Evolutionary conservation across 1,140 invertebrate genomes (phyloP), one percentile per base, ranked within the genome.

Genomic region (Lepidotrigona ventralis): DNA sequence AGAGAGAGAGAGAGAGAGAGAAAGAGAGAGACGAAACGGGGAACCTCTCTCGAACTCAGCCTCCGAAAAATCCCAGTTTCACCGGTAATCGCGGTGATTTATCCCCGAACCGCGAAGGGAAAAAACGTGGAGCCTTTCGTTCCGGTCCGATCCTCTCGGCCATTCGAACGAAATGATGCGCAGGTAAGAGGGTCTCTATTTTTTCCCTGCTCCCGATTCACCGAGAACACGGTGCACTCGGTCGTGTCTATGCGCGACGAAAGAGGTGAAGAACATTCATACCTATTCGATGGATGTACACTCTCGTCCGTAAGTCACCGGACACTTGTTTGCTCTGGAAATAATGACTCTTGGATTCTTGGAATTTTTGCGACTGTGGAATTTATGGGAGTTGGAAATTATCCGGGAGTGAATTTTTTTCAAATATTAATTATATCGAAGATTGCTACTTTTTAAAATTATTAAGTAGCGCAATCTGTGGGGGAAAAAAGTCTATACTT

Each of bases 111-210:
- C n/a, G 39, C 51, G 56, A 51, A 39, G 51, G 23, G 66, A 39
- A 77, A 85, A 75, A 85, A 82, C 77, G 60, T 66, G 46, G 63
- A 72, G 53, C 6, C 17, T 76, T 53, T 71, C 60, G 68, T 56
- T 63, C 53, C 58, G 66, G 23, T 58, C 33, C 46, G 70, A 19
- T 88, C 84, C 86, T 87, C 84, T 79, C 88, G 88, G 29, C 88
- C 76, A 91, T 92, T 93, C 86, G 89, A 88, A 92, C 84, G 91
- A 93, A 92, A 92, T 90, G 92, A 92, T 92, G 92, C 90, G 89
- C 88, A 90, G 90, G 87, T 92, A 92, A 92, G 89, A 91, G 91
- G 87, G 83, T 84, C 75, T 72, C 56, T 90, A 68, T 74, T 64
- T 29, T 53, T 14, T 21, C 39, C 39, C 23, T n/a, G 21, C 51